phyloP scores from a whole-genome alignment of 2,888 invertebrate species.

The Lordiphosa andalusiaca region DNA sequence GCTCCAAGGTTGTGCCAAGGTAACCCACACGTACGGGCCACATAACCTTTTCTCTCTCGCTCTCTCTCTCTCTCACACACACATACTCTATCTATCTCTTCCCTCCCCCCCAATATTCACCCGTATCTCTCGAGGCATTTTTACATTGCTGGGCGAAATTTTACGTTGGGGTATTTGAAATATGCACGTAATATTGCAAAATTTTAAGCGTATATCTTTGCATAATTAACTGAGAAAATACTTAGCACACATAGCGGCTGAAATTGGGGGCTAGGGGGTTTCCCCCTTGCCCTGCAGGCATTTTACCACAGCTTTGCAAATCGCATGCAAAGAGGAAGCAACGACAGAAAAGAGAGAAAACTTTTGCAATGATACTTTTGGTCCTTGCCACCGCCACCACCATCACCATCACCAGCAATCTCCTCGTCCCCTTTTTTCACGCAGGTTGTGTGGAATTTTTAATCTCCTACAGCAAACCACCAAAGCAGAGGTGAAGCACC shows the following conservation, averaged over 20 bases:
- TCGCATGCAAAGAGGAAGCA: conserved; percentile 51
- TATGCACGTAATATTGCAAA: conserved; percentile 75
- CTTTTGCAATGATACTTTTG: conserved; percentile 70
- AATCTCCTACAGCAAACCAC: conserved; percentile 61
- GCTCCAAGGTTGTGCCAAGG: conserved; percentile 36
- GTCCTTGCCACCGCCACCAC: conserved; percentile 12
- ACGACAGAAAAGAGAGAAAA: conserved; percentile 38
- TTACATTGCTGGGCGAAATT: conserved; percentile 12
- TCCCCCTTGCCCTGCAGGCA: conserved; percentile 55
- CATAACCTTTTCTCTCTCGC: not conserved
- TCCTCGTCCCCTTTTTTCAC: conserved; percentile 1
- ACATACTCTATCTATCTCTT: no score
- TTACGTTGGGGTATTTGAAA: conserved; percentile 63
- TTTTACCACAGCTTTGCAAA: conserved; percentile 59
- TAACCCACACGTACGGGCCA: conserved; percentile 38
- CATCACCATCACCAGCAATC: no score
- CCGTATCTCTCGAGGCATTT: conserved; percentile 9
- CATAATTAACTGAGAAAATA: conserved; percentile 74
- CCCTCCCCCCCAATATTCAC: not conserved
- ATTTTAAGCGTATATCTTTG: conserved; percentile 75
- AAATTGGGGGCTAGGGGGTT: conserved; percentile 24
- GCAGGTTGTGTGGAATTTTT: conserved; percentile 73
- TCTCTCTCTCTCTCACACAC: not conserved
- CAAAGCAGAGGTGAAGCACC: conserved; percentile 19
- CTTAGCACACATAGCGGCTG: conserved; percentile 41